Evolutionary conservation across 2,113 vertebrate genomes (phyloP).

Genomic region (Saguinus midas): DNA sequence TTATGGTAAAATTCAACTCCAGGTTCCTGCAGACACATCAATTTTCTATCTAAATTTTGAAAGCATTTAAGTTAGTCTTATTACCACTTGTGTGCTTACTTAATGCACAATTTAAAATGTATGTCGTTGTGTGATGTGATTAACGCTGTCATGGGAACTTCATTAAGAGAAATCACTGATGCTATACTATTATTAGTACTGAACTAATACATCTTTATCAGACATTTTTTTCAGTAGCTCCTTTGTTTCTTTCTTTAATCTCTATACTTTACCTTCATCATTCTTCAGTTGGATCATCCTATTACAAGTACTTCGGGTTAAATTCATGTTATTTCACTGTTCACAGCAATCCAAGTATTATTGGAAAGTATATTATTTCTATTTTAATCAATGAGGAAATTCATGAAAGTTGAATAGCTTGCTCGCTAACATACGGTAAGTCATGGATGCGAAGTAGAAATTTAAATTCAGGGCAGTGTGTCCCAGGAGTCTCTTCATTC

Average conservation of each 20-base stretch:
- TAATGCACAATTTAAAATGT: constrained; percentile 25
- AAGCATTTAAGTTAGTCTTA: constrained; percentile 2
- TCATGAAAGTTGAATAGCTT: not conserved
- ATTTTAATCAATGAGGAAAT: not conserved
- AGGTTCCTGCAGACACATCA: not conserved
- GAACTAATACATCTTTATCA: not conserved
- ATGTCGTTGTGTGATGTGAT: not conserved
- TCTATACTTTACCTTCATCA: not conserved
- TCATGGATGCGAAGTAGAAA: not conserved
- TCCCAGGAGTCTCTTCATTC: not conserved
- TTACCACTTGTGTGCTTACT: not conserved
- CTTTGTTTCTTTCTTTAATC: not conserved
- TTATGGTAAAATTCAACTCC: not conserved
- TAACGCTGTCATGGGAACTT: not conserved
- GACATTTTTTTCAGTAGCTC: not conserved
- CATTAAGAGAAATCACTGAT: constrained; percentile 9
- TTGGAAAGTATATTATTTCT: constrained; percentile 13
- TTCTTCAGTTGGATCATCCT: not conserved
- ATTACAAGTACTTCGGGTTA: not conserved
- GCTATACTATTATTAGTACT: not conserved
- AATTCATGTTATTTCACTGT: not conserved
- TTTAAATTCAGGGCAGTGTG: not conserved
- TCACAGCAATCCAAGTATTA: not conserved
- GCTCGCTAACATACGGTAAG: not conserved
- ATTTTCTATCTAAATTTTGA: constrained; percentile 33